Conservation (phyloP, 30 jellyfish, hydroid and myxozoan species). For the Nemopilema nomurai region DNA sequence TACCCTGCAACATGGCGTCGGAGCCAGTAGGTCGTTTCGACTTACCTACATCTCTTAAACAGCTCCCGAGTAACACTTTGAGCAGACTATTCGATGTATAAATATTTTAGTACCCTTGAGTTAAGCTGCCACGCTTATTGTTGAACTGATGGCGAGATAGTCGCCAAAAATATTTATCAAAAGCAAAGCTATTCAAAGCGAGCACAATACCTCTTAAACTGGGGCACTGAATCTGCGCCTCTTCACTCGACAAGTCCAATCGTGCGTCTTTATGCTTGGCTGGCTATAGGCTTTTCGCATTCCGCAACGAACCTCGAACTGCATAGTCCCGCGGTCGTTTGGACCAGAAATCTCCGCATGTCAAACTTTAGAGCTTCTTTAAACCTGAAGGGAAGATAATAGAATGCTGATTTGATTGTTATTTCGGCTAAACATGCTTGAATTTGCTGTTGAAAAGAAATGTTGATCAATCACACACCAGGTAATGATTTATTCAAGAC, state of each 20-base stretch:
- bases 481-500: not conserved
- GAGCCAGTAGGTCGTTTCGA: not conserved
- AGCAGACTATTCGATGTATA: not conserved
- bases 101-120: not conserved
- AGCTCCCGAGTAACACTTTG: not conserved
- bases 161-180: not conserved
- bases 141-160: not conserved
- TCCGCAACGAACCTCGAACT: not conserved
- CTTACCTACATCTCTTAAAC: not conserved
- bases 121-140: not conserved
- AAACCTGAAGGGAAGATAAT: not conserved
- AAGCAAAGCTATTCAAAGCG: not conserved
- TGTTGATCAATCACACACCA: too few relatives aligned
- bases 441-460: not conserved
- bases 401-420: not conserved
- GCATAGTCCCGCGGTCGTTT: not conserved
- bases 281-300: not conserved
- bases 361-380: not conserved
- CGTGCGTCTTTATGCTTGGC: not conserved
- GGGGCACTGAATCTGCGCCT: not conserved
- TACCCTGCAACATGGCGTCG: not conserved
- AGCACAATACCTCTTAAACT: not conserved
- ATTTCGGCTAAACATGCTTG: not conserved
- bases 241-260: not conserved
- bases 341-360: not conserved